Percentiles rank a stretch among this genome's conserved stretches.
Evolutionary conservation across 2,113 vertebrate species (phyloP).

Genomic region (Physeter macrocephalus): DNA sequence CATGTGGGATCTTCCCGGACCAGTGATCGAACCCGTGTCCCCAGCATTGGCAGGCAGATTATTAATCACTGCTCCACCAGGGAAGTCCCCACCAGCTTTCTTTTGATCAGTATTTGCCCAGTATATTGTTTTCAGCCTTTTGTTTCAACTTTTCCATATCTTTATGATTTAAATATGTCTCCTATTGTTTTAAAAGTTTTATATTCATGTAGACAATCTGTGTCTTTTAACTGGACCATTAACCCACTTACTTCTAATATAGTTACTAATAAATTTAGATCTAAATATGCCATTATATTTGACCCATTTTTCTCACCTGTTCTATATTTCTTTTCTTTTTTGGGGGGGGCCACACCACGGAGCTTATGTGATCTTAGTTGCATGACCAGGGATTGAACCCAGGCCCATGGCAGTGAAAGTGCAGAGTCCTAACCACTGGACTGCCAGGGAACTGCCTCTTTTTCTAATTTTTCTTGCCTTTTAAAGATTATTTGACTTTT

Average conservation of each 20-base stretch:
- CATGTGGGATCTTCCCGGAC: no score
- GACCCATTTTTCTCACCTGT: background rate
- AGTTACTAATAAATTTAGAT: background rate
- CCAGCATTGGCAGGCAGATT: no score
- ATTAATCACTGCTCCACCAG: no score
- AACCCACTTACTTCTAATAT: background rate
- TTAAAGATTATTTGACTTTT: background rate
- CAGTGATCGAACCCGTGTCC: no score
- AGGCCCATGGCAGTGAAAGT: no score
- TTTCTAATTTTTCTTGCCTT: background rate
- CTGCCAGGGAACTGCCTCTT: background rate
- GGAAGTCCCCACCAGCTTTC: background rate
- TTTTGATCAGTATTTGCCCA: background rate
- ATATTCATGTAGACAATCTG: background rate
- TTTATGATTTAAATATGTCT: background rate
- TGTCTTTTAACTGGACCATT: background rate
- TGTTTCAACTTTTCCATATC: background rate
- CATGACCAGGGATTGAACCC: no score
- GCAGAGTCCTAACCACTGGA: no score
- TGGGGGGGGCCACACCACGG: no score
- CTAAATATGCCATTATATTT: background rate
- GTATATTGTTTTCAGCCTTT: background rate
- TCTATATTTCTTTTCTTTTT: background rate
- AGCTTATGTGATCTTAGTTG: no score
- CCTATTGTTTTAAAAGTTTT: background rate